Evolutionary conservation across 2,888 invertebrate genomes (phyloP).

Genomic region (Octonoba sinensis): DNA sequence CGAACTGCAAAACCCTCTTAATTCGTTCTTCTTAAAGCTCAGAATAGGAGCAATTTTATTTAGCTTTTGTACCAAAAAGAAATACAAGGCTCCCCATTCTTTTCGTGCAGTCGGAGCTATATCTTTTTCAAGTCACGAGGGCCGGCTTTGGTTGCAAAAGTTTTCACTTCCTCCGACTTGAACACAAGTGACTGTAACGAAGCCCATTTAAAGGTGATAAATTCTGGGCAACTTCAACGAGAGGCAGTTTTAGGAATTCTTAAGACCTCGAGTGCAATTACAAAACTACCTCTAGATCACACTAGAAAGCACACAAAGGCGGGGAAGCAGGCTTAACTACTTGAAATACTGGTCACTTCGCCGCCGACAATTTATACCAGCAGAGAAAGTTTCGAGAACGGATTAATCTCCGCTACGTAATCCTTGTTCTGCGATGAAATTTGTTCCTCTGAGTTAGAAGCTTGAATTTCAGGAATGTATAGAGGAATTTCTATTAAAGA

Average conservation of each 20-base stretch:
- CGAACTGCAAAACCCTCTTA: constrained; percentile 41
- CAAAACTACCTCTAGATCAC: constrained; percentile 38
- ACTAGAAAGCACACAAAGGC: constrained; percentile 42
- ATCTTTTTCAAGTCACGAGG: constrained; percentile 60
- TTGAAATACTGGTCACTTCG: constrained; percentile 39
- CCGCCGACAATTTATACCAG: constrained; percentile 41
- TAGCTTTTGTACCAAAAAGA: constrained; percentile 53
- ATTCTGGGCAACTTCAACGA: constrained; percentile 37
- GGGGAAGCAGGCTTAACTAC: constrained; percentile 33
- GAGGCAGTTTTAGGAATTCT: constrained; percentile 57
- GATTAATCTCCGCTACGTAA: too few relatives aligned
- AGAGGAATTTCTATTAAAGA: too few relatives aligned
- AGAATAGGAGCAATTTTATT: constrained; percentile 49
- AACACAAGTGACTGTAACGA: constrained; percentile 61
- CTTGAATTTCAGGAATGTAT: too few relatives aligned
- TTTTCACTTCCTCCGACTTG: constrained; percentile 52
- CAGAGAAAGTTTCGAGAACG: too few relatives aligned
- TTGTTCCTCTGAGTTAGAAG: too few relatives aligned
- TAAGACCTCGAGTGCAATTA: constrained; percentile 48
- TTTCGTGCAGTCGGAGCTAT: constrained; percentile 40
- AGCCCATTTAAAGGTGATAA: constrained; percentile 60
- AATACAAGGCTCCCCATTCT: background rate
- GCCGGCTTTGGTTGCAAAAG: constrained; percentile 52
- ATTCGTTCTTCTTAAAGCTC: constrained; percentile 28
- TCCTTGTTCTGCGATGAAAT: too few relatives aligned